Evolutionary conservation across 2,888 invertebrate genomes (phyloP).

Genomic region (Sthenelais limicola): DNA sequence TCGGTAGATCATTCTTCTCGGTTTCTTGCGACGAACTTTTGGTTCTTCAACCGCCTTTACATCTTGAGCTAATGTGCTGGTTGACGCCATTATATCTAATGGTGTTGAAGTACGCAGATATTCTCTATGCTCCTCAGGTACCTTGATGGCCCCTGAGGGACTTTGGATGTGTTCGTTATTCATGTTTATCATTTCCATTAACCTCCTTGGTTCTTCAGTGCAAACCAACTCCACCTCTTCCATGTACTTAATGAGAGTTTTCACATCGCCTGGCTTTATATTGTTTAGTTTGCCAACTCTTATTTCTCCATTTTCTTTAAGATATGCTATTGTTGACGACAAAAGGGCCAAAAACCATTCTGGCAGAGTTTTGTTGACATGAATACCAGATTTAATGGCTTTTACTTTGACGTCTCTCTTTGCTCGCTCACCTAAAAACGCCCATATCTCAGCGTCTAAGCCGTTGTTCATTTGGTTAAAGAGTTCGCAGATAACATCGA

Average conservation of each 20-base stretch:
- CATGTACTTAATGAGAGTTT: not conserved
- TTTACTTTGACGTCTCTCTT: not conserved
- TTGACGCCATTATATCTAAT: too few relatives aligned
- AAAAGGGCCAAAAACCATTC: not conserved
- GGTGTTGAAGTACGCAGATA: too few relatives aligned
- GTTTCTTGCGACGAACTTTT: too few relatives aligned
- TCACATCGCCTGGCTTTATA: too few relatives aligned
- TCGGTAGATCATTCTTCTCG: not conserved
- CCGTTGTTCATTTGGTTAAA: too few relatives aligned
- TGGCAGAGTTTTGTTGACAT: not conserved
- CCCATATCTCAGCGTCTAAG: not conserved
- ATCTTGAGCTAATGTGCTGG: too few relatives aligned
- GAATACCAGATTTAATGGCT: not conserved
- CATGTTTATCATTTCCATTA: not conserved
- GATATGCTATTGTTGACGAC: not conserved
- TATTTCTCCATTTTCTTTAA: not conserved
- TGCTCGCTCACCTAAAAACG: not conserved
- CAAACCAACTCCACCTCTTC: not conserved
- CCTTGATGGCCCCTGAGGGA: too few relatives aligned
- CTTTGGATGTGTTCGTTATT: too few relatives aligned
- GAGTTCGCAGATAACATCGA: too few relatives aligned
- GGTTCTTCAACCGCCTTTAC: too few relatives aligned
- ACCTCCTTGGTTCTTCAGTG: not conserved
- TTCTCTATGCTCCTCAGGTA: too few relatives aligned
- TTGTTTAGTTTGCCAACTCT: not conserved